Evolutionary conservation across 1,140 invertebrate species (phyloP).

Genomic region (Callitettix versicolor): DNA sequence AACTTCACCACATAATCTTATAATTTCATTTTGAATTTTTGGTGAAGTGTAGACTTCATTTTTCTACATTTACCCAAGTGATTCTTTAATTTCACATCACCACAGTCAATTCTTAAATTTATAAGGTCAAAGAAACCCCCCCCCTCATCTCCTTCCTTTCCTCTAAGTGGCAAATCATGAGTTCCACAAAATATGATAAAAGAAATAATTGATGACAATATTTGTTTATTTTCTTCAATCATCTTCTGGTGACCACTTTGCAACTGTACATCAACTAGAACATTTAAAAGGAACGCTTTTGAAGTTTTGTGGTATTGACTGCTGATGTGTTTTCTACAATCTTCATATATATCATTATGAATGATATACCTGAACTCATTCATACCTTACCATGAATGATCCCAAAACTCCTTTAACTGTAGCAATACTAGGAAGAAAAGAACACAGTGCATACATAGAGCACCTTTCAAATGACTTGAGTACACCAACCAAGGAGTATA

Average conservation of each 20-base stretch:
- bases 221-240: too few species aligned
- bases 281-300: slow-evolving; percentile 20
- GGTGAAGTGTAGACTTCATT: slow-evolving; percentile 23
- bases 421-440: slow-evolving; percentile 16
- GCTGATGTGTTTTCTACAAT: slow-evolving; percentile 17
- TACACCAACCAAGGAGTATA: slow-evolving; percentile 25
- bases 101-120: slow-evolving; percentile 17
- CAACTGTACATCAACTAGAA: slow-evolving; percentile 20
- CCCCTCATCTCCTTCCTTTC: slow-evolving; percentile 13
- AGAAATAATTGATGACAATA: slow-evolving; percentile 24
- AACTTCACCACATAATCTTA: slow-evolving; percentile 15
- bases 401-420: slow-evolving; percentile 14
- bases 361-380: too few species aligned
- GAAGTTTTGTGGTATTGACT: slow-evolving; percentile 16
- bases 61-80: slow-evolving; percentile 22
- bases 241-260: too few species aligned
- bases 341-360: slow-evolving; percentile 23
- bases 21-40: slow-evolving; percentile 27
- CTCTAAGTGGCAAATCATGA: slow-evolving; percentile 26
- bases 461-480: slow-evolving; percentile 25
- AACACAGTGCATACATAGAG: slow-evolving; percentile 23
- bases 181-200: slow-evolving; percentile 23
- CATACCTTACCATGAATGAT: slow-evolving; percentile 22
- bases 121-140: slow-evolving; percentile 24
- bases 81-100: slow-evolving; percentile 18